phyloP scores from a whole-genome alignment of 2,113 vertebrate genomes.

The Daphoenositta chrysoptera region DNA sequence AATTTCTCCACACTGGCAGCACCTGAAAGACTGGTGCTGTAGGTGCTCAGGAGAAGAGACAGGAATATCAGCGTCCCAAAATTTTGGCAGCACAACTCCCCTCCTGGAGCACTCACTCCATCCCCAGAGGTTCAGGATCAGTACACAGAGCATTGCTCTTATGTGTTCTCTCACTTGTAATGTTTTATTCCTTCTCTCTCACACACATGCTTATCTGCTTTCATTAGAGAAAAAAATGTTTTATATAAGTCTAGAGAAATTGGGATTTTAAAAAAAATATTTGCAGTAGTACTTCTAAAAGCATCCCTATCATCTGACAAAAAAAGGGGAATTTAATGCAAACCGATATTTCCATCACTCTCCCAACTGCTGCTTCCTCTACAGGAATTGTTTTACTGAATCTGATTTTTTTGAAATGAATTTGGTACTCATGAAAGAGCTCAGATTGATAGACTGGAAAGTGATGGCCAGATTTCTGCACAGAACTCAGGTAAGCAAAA shows the following conservation, averaged over 20 bases:
- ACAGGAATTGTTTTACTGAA: conserved; percentile 45
- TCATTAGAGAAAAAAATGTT: background rate
- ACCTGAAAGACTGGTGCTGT: background rate
- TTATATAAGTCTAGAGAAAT: background rate
- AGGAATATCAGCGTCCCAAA: background rate
- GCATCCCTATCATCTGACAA: conserved; percentile 3
- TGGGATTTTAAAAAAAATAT: background rate
- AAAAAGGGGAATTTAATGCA: conserved; percentile 35
- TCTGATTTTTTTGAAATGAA: background rate
- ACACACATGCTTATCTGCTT: background rate
- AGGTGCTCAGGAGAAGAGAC: accelerated
- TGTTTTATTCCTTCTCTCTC: background rate
- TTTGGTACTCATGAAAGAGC: conserved; percentile 38
- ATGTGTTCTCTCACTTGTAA: background rate
- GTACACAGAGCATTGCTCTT: background rate
- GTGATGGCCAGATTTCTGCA: background rate
- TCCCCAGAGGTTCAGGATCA: background rate
- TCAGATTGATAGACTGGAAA: background rate
- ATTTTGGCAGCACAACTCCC: background rate
- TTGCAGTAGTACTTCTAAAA: conserved; percentile 15
- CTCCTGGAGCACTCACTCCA: background rate
- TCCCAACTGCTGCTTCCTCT: background rate
- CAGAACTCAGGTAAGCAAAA: background rate
- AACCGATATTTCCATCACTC: background rate
- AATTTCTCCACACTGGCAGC: background rate